phyloP scores from a whole-genome alignment of 1,140 invertebrate genomes.

The Thalassaphorura encarpata region DNA sequence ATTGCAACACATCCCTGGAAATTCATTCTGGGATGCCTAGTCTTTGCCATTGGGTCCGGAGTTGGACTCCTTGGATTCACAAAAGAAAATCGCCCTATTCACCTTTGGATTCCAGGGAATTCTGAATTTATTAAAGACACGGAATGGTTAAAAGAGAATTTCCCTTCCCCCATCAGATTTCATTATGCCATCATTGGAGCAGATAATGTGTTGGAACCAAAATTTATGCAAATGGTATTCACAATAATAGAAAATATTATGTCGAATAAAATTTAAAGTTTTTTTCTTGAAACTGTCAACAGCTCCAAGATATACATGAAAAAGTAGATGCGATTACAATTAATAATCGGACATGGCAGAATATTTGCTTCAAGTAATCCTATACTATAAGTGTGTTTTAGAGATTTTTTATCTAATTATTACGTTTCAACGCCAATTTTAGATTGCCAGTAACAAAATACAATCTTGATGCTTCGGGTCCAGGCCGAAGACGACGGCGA shows the following conservation, averaged over 20 bases:
- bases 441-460: slow-evolving; percentile 30
- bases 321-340: slow-evolving; percentile 37
- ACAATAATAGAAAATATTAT: neutral
- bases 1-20: slow-evolving; percentile 41
- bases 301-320: slow-evolving; percentile 40
- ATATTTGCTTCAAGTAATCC: slow-evolving; percentile 42
- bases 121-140: slow-evolving; percentile 17
- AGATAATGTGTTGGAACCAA: slow-evolving; percentile 39
- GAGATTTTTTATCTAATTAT: neutral
- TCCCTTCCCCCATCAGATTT: slow-evolving; percentile 23
- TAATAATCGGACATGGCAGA: slow-evolving; percentile 37
- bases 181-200: slow-evolving; percentile 37
- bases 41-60: slow-evolving; percentile 39
- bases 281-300: slow-evolving; percentile 17
- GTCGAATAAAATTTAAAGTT: neutral
- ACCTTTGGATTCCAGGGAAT: slow-evolving; percentile 23
- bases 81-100: slow-evolving; percentile 21
- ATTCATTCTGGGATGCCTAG: slow-evolving; percentile 44
- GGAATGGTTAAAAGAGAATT: slow-evolving; percentile 24
- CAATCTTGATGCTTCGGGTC: neutral
- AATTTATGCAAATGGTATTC: slow-evolving; percentile 39
- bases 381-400: neutral
- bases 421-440: neutral
- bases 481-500: neutral
- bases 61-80: slow-evolving; percentile 24